Conservation (phyloP, 2,113 vertebrate genomes). For the Daphoenositta chrysoptera region DNA sequence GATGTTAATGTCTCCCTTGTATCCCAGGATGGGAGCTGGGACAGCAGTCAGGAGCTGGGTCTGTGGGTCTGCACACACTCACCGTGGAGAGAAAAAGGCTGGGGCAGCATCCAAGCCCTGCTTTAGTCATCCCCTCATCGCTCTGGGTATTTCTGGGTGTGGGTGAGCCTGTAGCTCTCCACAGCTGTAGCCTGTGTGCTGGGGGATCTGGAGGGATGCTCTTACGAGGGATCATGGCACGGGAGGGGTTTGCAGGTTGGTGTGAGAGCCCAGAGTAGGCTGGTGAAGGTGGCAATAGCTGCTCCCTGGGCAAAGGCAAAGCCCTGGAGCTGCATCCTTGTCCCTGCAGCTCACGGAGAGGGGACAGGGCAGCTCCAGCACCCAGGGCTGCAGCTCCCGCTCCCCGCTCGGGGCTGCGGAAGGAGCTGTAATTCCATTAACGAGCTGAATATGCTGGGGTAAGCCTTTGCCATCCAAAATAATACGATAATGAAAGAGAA, state of each 20-base stretch:
- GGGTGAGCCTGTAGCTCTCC: not conserved
- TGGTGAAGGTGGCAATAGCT: not conserved
- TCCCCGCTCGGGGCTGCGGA: rapidly evolving
- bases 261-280: rapidly evolving
- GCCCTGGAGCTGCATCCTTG: not conserved
- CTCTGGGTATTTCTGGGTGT: rapidly evolving
- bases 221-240: rapidly evolving
- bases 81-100: not conserved
- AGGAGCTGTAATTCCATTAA: not conserved
- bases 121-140: rapidly evolving
- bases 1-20: rapidly evolving
- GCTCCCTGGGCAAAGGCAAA: not conserved
- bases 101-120: rapidly evolving
- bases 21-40: rapidly evolving
- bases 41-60: not conserved
- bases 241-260: not conserved
- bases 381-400: rapidly evolving
- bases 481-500: not conserved
- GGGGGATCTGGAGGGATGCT: rapidly evolving
- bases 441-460: not conserved
- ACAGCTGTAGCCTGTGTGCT: not conserved
- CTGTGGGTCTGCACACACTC: not conserved
- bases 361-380: not conserved
- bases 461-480: not conserved
- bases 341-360: rapidly evolving